Evolutionary conservation across 2,113 vertebrate species (phyloP).

Genomic region (Leiothrix lutea): DNA sequence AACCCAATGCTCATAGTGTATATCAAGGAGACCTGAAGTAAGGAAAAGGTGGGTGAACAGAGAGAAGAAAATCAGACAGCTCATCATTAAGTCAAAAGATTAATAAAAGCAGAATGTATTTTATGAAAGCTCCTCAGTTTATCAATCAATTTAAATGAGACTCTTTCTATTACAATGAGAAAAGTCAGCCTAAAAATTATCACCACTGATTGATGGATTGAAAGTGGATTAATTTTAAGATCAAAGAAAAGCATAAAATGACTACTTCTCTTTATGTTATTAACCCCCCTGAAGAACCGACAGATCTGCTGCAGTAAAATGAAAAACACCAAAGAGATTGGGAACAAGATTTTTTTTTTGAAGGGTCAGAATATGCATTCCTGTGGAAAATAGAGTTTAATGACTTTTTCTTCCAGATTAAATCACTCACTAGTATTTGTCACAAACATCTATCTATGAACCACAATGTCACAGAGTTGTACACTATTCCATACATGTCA

Average conservation of each 20-base stretch:
- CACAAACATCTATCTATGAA: neutral
- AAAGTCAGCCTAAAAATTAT: constrained; percentile 25
- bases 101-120: constrained; percentile 53
- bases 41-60: neutral
- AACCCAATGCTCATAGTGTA: neutral
- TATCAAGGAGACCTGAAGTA: neutral
- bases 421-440: neutral
- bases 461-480: neutral
- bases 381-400: neutral
- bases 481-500: neutral
- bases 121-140: constrained; percentile 59
- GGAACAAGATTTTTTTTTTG: neutral
- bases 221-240: constrained; percentile 52
- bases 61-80: constrained; percentile 12
- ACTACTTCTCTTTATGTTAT: constrained; percentile 6
- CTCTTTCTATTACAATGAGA: constrained; percentile 27
- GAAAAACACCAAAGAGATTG: neutral
- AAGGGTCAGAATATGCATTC: neutral
- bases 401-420: neutral
- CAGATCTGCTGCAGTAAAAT: neutral
- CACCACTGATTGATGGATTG: constrained; percentile 35
- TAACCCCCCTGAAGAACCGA: neutral
- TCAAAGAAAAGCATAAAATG: constrained; percentile 33
- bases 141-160: constrained; percentile 69
- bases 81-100: constrained; percentile 63